A percentile compares a stretch with the other conserved stretches of the same genome.
phyloP scores from a whole-genome alignment of 2,113 vertebrate genomes.

The Salvelinus fontinalis region DNA sequence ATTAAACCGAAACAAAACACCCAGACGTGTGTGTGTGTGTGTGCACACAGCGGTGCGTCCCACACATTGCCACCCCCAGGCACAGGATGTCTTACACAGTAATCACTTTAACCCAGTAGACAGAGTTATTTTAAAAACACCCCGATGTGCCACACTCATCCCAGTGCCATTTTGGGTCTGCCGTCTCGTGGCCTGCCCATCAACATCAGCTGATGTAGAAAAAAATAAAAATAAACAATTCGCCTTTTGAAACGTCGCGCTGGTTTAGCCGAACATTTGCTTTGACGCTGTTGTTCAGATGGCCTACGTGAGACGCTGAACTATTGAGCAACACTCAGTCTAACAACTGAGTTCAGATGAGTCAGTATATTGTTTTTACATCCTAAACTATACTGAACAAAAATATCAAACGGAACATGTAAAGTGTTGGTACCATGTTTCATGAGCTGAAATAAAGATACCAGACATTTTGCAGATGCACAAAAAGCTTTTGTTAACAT shows the following conservation, averaged over 20 bases:
- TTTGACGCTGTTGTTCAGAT: background rate
- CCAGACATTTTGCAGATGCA: no score
- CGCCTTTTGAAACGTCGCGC: background rate
- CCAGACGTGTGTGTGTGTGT: background rate
- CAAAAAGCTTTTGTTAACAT: no score
- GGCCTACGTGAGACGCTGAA: no score
- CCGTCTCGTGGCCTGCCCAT: constrained; percentile 31
- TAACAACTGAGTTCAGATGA: no score
- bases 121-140: constrained; percentile 30
- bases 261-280: background rate
- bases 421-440: no score
- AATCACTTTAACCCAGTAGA: constrained; percentile 57
- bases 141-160: constrained; percentile 34
- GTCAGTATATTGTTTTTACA: no score
- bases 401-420: no score
- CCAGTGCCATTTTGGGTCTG: constrained; percentile 29
- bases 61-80: background rate
- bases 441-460: no score
- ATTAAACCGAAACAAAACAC: background rate
- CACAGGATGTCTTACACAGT: constrained; percentile 38
- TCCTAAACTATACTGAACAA: no score
- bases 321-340: no score
- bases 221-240: background rate
- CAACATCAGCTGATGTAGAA: background rate
- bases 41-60: background rate